These are phyloP conservation scores for Sarcophaga caerulescens DNA, from an alignment of 2,888 invertebrate species.

Conservation along the genomic window DNA sequence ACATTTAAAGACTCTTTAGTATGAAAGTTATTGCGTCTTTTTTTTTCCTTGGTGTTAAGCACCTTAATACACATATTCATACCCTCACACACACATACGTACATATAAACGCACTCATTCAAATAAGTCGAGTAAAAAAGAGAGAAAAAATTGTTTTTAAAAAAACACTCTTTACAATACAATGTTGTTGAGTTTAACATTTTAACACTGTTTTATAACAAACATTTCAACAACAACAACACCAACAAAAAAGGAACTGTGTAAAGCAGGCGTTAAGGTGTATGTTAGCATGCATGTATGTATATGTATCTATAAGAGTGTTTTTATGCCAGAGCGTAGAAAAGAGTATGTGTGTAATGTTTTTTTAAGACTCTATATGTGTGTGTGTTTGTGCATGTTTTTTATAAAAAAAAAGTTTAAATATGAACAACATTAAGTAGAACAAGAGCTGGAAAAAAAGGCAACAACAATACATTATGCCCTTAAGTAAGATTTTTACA, in stretches of 20 bases:
- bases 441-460: constrained; percentile 34
- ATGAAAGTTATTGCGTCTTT: neutral
- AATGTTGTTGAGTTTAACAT: constrained; percentile 60
- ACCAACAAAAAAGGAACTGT: neutral
- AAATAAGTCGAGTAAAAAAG: neutral
- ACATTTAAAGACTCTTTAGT: neutral
- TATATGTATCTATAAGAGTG: constrained; percentile 1
- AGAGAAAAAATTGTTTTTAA: neutral
- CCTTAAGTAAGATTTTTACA: constrained; percentile 61
- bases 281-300: neutral
- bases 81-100: neutral
- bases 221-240: constrained; percentile 4
- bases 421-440: constrained; percentile 34
- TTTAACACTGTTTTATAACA: constrained; percentile 56
- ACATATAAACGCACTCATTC: neutral
- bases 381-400: neutral
- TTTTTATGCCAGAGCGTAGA: constrained; percentile 12
- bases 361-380: neutral
- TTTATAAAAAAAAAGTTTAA: constrained; percentile 13
- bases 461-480: constrained; percentile 24
- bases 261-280: too few relatives aligned
- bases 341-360: constrained; percentile 8
- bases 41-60: neutral
- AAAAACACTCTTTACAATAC: constrained; percentile 50
- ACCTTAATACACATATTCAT: constrained; percentile 9